A percentile compares a stretch with the other conserved stretches of the same genome.
These are phyloP conservation scores for Coregonus suidteri DNA, from an alignment of 2,797 vertebrate species.

Conservation along the genomic window DNA sequence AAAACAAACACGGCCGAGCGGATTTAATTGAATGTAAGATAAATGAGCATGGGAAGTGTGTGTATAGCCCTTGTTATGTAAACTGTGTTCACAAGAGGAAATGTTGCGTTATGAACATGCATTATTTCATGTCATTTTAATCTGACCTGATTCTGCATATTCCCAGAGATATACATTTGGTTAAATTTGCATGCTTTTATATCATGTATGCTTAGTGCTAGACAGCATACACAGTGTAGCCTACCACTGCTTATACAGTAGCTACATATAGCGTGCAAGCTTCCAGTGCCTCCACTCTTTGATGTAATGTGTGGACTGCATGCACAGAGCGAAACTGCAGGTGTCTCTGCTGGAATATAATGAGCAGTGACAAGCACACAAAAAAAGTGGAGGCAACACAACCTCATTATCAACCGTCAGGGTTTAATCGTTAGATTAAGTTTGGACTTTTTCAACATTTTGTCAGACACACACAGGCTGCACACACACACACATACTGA, in stretches of 20 bases:
- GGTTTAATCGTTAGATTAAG: not conserved
- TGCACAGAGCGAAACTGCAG: slow-evolving; percentile 10
- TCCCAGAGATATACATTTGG: not conserved
- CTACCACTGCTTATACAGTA: not conserved
- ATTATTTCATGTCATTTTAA: not conserved
- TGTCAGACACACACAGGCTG: not conserved
- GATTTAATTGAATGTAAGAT: not conserved
- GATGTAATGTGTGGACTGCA: slow-evolving; percentile 13
- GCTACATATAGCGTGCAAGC: not conserved
- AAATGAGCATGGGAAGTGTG: not conserved
- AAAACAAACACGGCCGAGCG: not conserved
- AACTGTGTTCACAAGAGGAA: not conserved
- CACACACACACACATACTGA: not conserved
- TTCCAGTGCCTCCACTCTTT: slow-evolving; percentile 2
- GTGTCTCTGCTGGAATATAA: slow-evolving; percentile 21
- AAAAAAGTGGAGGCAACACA: not conserved
- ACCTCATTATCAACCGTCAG: slow-evolving; percentile 11
- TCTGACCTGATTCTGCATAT: not conserved
- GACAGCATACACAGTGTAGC: not conserved
- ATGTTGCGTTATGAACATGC: not conserved
- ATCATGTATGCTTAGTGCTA: not conserved
- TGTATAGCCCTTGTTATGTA: not conserved
- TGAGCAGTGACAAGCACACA: slow-evolving; percentile 13
- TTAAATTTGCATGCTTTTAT: not conserved
- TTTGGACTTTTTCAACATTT: not conserved